A percentile compares a stretch with the other conserved stretches of the same genome.
Conservation (phyloP, 2,113 vertebrate species). For the Physeter macrocephalus region DNA sequence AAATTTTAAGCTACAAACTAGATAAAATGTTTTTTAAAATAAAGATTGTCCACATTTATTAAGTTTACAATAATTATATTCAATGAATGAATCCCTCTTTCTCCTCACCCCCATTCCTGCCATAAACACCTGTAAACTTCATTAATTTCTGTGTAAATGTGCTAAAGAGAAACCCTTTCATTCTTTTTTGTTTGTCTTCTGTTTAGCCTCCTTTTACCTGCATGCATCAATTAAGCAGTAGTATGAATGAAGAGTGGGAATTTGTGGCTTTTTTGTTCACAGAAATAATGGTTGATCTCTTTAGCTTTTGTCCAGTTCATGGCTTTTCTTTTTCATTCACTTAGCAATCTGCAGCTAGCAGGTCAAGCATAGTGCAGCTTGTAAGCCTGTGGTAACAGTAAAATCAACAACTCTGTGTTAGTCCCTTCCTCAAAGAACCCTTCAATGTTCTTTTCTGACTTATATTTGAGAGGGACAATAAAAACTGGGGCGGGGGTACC, state of each 20-base stretch:
- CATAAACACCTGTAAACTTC: background rate
- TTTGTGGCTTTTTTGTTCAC: slow-evolving; percentile 40
- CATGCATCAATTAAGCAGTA: slow-evolving; percentile 12
- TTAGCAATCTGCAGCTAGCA: slow-evolving; percentile 10
- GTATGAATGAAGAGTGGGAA: slow-evolving; percentile 1
- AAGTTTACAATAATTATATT: background rate
- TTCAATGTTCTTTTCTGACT: background rate
- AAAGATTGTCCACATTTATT: background rate
- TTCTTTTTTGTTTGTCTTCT: background rate
- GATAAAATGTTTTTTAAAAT: background rate
- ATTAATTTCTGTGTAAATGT: slow-evolving; percentile 9
- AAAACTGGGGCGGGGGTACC: background rate
- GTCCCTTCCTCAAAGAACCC: background rate
- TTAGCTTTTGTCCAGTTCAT: slow-evolving; percentile 14
- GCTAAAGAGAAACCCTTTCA: background rate
- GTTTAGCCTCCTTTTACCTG: slow-evolving; percentile 21
- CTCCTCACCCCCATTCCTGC: background rate
- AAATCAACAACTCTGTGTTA: background rate
- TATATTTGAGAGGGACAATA: background rate
- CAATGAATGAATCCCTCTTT: background rate
- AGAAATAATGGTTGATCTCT: slow-evolving; percentile 24
- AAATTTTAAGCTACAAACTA: background rate
- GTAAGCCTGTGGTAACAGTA: background rate
- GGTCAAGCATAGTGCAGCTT: background rate
- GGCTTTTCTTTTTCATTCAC: background rate